Evolutionary conservation across 1,140 invertebrate genomes (phyloP).

Genomic region (Zaprionus tsacasi): DNA sequence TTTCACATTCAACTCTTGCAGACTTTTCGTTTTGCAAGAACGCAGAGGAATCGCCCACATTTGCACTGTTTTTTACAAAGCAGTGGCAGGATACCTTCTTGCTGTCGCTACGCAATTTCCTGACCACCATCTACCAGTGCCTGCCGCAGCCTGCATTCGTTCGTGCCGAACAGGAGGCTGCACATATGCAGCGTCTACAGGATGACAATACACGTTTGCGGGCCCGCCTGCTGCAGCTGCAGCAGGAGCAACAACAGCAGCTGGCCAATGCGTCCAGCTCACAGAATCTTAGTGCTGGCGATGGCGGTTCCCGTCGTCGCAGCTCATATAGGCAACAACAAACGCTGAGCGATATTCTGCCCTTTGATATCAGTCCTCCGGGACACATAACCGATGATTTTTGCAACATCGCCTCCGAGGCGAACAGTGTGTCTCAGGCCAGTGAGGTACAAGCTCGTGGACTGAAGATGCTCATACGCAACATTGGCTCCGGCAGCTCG

Average conservation of each 20-base stretch:
- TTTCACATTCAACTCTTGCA: slow-evolving; percentile 84
- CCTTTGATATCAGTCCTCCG: slow-evolving; percentile 88
- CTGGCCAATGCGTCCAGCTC: slow-evolving; percentile 31
- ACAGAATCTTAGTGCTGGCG: slow-evolving; percentile 53
- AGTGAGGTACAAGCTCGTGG: slow-evolving; percentile 89
- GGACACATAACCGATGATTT: slow-evolving; percentile 95
- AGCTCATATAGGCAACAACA: slow-evolving; percentile 85
- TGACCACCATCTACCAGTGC: slow-evolving; percentile 95
- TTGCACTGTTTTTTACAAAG: slow-evolving; percentile 94
- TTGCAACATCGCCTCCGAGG: slow-evolving; percentile 94
- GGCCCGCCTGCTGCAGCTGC: slow-evolving; percentile 84
- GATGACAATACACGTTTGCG: slow-evolving; percentile 92
- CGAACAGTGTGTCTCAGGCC: slow-evolving; percentile 71
- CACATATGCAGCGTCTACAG: slow-evolving; percentile 91
- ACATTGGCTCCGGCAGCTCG: slow-evolving; percentile 91
- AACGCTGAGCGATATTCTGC: slow-evolving; percentile 85
- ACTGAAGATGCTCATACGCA: slow-evolving; percentile 90
- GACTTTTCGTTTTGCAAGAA: slow-evolving; percentile 96
- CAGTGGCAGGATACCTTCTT: slow-evolving; percentile 98
- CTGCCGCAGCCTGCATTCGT: slow-evolving; percentile 93
- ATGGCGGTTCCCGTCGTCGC: slow-evolving; percentile 81
- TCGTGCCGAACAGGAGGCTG: slow-evolving; percentile 93
- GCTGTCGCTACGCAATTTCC: slow-evolving; percentile 97
- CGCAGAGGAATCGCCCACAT: slow-evolving; percentile 95
- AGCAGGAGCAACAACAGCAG: slow-evolving; percentile 69